Percentiles rank a stretch among this genome's conserved stretches.
phyloP scores from a whole-genome alignment of 1,140 invertebrate species.

The Drosophila ficusphila region DNA sequence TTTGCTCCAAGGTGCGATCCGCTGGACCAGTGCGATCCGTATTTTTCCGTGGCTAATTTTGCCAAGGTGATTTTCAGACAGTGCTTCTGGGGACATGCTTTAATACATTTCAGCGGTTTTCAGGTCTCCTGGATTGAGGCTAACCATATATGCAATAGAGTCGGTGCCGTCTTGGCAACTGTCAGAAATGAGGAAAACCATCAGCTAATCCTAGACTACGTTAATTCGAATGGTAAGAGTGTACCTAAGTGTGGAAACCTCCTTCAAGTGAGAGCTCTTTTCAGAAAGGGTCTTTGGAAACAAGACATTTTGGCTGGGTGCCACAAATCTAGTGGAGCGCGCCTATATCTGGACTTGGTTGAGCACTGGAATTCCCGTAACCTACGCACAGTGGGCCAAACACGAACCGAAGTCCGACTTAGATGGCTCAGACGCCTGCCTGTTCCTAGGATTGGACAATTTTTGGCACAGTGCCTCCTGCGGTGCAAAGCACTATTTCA shows the following conservation, averaged over 20 bases:
- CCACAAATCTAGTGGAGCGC: slow-evolving; percentile 35
- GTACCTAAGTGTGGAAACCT: no score
- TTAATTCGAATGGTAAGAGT: slow-evolving; percentile 23
- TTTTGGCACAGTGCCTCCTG: slow-evolving; percentile 53
- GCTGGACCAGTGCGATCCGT: slow-evolving; percentile 7
- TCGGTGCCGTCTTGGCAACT: slow-evolving; percentile 44
- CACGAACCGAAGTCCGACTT: slow-evolving; percentile 21
- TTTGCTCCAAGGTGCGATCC: not conserved
- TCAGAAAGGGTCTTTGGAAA: slow-evolving; percentile 20
- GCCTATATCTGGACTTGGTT: slow-evolving; percentile 51
- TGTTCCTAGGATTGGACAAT: slow-evolving; percentile 26
- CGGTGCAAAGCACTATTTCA: slow-evolving; percentile 24
- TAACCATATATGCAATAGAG: slow-evolving; percentile 40
- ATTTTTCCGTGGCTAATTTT: slow-evolving; percentile 36
- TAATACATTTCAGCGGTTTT: not conserved
- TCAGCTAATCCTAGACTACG: slow-evolving; percentile 25
- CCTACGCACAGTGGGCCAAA: slow-evolving; percentile 45
- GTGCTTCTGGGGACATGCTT: not conserved
- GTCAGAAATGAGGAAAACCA: slow-evolving; percentile 38
- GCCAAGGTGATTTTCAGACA: slow-evolving; percentile 20
- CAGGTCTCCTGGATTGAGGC: slow-evolving; percentile 58
- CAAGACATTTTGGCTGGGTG: slow-evolving; percentile 56
- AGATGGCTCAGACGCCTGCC: slow-evolving; percentile 17
- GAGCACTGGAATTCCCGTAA: slow-evolving; percentile 42
- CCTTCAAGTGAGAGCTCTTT: not conserved